These are phyloP conservation scores for Netelia fuscicornis DNA, from an alignment of 2,888 invertebrate species.

Conservation along the genomic window DNA sequence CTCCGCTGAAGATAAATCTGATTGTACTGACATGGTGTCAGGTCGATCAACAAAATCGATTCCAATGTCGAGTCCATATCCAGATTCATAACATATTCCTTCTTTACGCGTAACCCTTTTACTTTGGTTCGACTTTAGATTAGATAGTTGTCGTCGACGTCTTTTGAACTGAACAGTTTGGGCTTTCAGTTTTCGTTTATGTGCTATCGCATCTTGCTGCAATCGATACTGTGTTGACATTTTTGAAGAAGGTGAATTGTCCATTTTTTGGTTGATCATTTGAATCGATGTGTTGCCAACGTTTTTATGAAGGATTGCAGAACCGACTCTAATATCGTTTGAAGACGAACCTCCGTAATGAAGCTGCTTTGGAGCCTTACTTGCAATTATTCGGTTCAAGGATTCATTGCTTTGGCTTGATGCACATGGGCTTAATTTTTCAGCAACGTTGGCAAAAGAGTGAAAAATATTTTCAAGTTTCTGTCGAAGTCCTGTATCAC, in stretches of 20 bases:
- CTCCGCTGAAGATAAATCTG: conserved; percentile 10
- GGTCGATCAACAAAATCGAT: conserved; percentile 56
- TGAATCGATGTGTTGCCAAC: conserved; percentile 50
- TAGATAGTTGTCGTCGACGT: conserved; percentile 56
- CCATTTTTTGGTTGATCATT: conserved; percentile 36
- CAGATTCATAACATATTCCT: conserved; percentile 57
- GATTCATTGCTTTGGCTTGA: conserved; percentile 67
- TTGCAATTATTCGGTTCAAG: conserved; percentile 60
- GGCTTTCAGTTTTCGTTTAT: conserved; percentile 28
- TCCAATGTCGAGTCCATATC: conserved; percentile 54
- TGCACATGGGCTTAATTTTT: conserved; percentile 67
- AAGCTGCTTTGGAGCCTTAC: conserved; percentile 60
- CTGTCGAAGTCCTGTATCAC: neutral
- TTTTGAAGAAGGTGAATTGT: conserved; percentile 50
- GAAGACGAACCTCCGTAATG: conserved; percentile 68
- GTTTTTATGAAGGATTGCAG: conserved; percentile 65
- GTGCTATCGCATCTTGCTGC: conserved; percentile 44
- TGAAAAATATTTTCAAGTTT: conserved; percentile 54
- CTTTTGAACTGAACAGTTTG: conserved; percentile 50
- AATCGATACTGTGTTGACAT: conserved; percentile 20
- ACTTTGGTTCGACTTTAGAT: conserved; percentile 20
- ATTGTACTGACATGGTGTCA: neutral
- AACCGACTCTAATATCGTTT: conserved; percentile 60
- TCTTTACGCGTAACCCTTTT: conserved; percentile 34
- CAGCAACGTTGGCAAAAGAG: conserved; percentile 63